Percentiles rank a stretch among this genome's conserved stretches.
Evolutionary conservation across 2,888 invertebrate genomes (phyloP).

Genomic region (Byasa hedistus): DNA sequence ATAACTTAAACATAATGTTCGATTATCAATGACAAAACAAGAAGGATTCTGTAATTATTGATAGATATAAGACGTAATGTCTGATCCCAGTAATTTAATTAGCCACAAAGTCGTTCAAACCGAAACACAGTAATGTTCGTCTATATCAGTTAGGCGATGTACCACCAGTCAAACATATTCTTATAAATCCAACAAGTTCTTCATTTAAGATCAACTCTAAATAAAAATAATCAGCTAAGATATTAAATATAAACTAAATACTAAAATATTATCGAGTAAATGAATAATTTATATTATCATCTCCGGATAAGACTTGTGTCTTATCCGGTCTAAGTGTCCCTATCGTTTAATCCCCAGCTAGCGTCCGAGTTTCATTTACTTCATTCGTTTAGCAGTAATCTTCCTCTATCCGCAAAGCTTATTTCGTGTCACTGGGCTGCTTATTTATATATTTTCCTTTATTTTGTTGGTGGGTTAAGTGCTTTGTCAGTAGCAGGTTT

Average conservation of each 20-base stretch:
- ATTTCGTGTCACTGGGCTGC: constrained; percentile 33
- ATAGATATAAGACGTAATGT: no score
- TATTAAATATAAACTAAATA: neutral
- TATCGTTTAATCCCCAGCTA: constrained; percentile 33
- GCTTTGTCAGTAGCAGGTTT: constrained; percentile 23
- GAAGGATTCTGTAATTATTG: no score
- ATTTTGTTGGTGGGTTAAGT: constrained; percentile 28
- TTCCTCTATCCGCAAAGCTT: constrained; percentile 34
- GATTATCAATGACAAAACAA: no score
- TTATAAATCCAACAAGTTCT: neutral
- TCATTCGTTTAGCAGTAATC: constrained; percentile 34
- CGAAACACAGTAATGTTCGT: no score
- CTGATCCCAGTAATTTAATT: no score
- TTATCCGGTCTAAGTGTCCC: constrained; percentile 9
- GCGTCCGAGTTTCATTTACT: constrained; percentile 37
- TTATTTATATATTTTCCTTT: constrained; percentile 32
- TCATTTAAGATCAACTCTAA: neutral
- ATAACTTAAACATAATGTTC: no score
- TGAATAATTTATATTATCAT: constrained; percentile 1
- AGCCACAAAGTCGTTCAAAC: no score
- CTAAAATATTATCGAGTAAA: neutral
- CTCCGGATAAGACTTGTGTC: constrained; percentile 1
- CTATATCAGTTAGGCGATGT: no score
- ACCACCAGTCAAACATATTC: no score
- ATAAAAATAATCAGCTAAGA: neutral